Conservation (phyloP, 2,797 vertebrate species). For the Danio choprae region DNA sequence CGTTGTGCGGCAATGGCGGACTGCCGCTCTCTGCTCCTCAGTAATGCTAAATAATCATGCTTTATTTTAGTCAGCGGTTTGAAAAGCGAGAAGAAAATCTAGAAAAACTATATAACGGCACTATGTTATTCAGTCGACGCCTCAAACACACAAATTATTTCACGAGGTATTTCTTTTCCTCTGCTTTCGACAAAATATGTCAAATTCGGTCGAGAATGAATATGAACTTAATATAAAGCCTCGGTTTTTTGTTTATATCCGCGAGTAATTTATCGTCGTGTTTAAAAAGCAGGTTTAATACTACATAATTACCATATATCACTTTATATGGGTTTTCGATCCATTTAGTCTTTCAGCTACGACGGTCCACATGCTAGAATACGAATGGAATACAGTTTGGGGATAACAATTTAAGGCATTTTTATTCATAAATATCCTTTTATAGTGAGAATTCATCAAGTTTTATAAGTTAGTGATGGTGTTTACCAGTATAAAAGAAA, state of each 20-base stretch:
- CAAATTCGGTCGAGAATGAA: neutral
- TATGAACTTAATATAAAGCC: neutral
- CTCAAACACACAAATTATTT: neutral
- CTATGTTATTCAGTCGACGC: neutral
- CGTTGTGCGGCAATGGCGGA: slow-evolving; percentile 25
- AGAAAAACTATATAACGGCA: neutral
- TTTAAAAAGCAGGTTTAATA: neutral
- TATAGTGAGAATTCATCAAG: too few species aligned
- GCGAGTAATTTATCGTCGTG: neutral
- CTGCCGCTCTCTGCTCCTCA: neutral
- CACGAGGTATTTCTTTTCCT: neutral
- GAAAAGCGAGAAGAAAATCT: neutral
- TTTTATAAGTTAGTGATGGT: too few species aligned
- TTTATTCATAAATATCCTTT: too few species aligned
- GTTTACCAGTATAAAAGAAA: too few species aligned
- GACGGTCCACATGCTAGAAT: too few species aligned
- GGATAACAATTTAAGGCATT: too few species aligned
- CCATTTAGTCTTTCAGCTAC: too few species aligned
- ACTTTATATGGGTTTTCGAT: too few species aligned
- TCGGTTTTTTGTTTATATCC: neutral
- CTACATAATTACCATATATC: neutral
- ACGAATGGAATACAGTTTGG: too few species aligned
- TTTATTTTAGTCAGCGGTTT: neutral
- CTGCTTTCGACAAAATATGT: neutral
- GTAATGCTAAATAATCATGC: neutral